Evolutionary conservation across 2,888 invertebrate species (phyloP).

Genomic region (Zygaena filipendulae): DNA sequence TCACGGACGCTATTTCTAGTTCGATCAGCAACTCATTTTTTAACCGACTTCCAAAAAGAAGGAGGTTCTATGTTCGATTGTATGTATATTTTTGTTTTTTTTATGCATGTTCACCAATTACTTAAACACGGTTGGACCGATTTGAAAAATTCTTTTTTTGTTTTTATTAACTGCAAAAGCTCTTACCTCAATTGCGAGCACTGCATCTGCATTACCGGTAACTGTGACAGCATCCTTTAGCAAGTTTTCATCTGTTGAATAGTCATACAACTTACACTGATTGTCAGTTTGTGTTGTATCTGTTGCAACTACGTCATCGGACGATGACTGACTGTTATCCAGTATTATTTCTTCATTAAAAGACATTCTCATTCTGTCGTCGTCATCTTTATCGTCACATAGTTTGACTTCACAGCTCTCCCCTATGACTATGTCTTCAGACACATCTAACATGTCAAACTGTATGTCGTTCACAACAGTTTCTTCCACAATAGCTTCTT

Average conservation of each 20-base stretch:
- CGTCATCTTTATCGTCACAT: conserved; percentile 28
- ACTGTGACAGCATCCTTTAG: conserved; percentile 41
- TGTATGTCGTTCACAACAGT: conserved; percentile 35
- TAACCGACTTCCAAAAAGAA: too few relatives aligned
- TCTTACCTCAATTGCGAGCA: conserved; percentile 56
- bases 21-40: too few relatives aligned
- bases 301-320: conserved; percentile 22
- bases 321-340: conserved; percentile 47
- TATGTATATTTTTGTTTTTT: too few relatives aligned
- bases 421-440: conserved; percentile 55
- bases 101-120: too few relatives aligned
- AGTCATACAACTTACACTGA: conserved; percentile 50
- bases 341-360: conserved; percentile 46
- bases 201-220: conserved; percentile 49
- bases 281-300: conserved; percentile 23
- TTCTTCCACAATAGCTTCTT: conserved; percentile 19
- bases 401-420: conserved; percentile 39
- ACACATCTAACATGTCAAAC: conserved; percentile 59
- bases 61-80: too few relatives aligned
- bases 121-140: too few relatives aligned
- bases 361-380: conserved; percentile 21
- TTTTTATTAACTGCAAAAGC: background rate
- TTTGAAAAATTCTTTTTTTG: too few relatives aligned
- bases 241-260: conserved; percentile 45
- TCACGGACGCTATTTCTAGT: too few relatives aligned